Conservation (phyloP, 1,140 invertebrate species). For the Nylanderia fulva region DNA sequence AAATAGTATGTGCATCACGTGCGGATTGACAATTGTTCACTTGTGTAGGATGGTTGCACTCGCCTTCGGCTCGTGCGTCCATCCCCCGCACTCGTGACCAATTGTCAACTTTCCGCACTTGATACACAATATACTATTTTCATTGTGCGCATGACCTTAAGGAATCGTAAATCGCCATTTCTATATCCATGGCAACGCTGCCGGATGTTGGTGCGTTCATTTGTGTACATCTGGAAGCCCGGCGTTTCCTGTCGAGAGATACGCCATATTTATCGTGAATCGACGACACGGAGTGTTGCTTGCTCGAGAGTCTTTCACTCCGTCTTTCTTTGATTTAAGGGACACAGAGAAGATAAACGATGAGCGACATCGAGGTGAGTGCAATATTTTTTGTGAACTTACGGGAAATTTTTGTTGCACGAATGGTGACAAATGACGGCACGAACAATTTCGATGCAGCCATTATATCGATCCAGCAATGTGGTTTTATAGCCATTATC, state of each 20-base stretch:
- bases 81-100: too few relatives aligned
- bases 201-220: slow-evolving; percentile 35
- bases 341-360: background rate
- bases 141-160: too few relatives aligned
- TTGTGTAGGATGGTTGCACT: too few relatives aligned
- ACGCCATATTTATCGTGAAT: slow-evolving; percentile 29
- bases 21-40: too few relatives aligned
- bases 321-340: too few relatives aligned
- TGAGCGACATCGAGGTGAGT: slow-evolving; percentile 79
- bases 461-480: slow-evolving; percentile 73
- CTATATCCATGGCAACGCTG: background rate
- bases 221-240: background rate
- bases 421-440: slow-evolving; percentile 41
- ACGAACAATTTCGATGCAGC: slow-evolving; percentile 28
- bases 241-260: slow-evolving; percentile 24
- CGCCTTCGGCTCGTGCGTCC: too few relatives aligned
- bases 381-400: background rate
- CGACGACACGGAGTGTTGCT: background rate
- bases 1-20: too few relatives aligned
- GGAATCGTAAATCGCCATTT: background rate
- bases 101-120: too few relatives aligned
- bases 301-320: background rate
- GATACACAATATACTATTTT: too few relatives aligned
- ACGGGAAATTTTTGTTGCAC: background rate
- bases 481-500: slow-evolving; percentile 33